phyloP scores from a whole-genome alignment of 2,113 vertebrate species.

The Gasterosteus aculeatus region DNA sequence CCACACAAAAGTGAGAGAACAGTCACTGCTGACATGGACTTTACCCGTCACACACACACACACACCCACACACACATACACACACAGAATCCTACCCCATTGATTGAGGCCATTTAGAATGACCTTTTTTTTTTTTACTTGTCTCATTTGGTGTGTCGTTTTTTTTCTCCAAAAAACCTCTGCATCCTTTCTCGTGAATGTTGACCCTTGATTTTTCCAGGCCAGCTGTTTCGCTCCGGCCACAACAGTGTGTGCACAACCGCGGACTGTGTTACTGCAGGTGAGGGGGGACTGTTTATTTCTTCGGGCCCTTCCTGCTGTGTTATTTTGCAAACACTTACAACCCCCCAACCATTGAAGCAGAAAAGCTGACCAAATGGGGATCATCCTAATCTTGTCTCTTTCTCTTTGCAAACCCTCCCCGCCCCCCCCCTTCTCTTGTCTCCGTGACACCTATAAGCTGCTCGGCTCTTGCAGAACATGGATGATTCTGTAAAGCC shows the following conservation, averaged over 20 bases:
- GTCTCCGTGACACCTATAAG: slow-evolving; percentile 67
- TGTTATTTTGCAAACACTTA: slow-evolving; percentile 27
- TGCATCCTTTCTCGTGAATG: slow-evolving; percentile 19
- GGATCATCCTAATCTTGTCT: neutral
- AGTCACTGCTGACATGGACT: slow-evolving; percentile 59
- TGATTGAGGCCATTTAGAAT: slow-evolving; percentile 12
- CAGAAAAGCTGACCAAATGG: slow-evolving; percentile 8
- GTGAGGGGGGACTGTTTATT: slow-evolving; percentile 71
- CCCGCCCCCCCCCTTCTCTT: neutral
- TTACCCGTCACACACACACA: slow-evolving; percentile 10
- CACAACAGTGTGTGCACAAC: slow-evolving; percentile 82
- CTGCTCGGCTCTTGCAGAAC: slow-evolving; percentile 92
- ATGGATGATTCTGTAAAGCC: slow-evolving; percentile 89
- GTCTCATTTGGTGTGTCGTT: slow-evolving; percentile 8
- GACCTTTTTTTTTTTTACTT: slow-evolving; percentile 11
- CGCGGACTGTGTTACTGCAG: slow-evolving; percentile 90
- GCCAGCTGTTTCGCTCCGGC: slow-evolving; percentile 58
- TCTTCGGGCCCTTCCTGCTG: slow-evolving; percentile 5
- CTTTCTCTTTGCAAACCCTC: neutral
- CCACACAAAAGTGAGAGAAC: slow-evolving; percentile 62
- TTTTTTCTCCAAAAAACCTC: slow-evolving; percentile 15
- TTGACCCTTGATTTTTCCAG: slow-evolving; percentile 73
- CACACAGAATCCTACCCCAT: neutral
- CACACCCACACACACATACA: neutral
- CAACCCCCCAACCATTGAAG: neutral